Conservation (phyloP, 2,113 vertebrate species). For the Oryzias curvinotus region DNA sequence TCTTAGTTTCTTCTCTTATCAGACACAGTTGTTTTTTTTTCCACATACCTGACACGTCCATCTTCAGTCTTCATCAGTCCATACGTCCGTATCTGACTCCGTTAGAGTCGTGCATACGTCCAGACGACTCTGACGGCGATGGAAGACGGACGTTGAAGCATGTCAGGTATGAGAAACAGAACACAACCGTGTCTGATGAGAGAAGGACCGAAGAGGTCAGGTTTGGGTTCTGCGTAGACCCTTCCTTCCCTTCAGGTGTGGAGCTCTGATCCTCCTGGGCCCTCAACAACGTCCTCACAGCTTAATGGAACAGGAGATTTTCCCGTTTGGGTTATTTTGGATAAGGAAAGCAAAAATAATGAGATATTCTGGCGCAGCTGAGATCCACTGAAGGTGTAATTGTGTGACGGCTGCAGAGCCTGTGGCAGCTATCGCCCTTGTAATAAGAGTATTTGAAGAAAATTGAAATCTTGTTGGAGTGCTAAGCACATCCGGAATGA, state of each 20-base stretch:
- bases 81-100: too few relatives aligned
- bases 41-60: too few relatives aligned
- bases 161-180: too few relatives aligned
- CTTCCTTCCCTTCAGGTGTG: conserved; percentile 55
- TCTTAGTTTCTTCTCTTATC: too few relatives aligned
- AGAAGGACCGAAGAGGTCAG: too few relatives aligned
- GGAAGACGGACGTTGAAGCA: too few relatives aligned
- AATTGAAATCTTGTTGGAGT: conserved; percentile 72
- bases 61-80: too few relatives aligned
- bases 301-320: conserved; percentile 13
- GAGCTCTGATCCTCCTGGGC: conserved; percentile 64
- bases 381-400: conserved; percentile 77
- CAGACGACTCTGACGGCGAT: too few relatives aligned
- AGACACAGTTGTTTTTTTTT: too few relatives aligned
- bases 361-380: conserved; percentile 75
- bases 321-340: conserved; percentile 58
- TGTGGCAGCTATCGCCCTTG: conserved; percentile 63
- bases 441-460: conserved; percentile 78
- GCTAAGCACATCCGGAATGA: conserved; percentile 63
- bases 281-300: conserved; percentile 61
- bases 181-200: too few relatives aligned
- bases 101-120: too few relatives aligned
- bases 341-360: conserved; percentile 62
- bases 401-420: conserved; percentile 64
- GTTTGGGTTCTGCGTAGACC: conserved; percentile 30